A percentile compares a stretch with the other conserved stretches of the same genome.
phyloP scores from a whole-genome alignment of 37 sponge, comb jelly and placozoan species.

The Spongilla lacustris region DNA sequence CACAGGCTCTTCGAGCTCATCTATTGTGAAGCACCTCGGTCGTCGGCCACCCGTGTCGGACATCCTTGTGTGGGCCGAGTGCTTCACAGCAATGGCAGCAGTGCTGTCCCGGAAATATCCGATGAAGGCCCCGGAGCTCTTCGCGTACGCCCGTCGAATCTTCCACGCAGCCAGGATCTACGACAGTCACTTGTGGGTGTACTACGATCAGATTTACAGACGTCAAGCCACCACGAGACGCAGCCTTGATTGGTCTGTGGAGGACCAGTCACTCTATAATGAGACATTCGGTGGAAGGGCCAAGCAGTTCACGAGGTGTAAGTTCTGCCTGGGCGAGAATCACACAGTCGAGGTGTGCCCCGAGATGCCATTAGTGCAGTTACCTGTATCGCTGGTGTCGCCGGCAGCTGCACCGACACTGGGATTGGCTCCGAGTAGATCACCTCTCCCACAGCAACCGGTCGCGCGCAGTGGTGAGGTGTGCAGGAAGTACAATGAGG shows the following conservation, averaged over 20 bases:
- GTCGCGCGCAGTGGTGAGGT: background rate
- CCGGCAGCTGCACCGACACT: background rate
- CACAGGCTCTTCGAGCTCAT: background rate
- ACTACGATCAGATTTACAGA: conserved; percentile 21
- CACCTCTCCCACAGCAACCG: background rate
- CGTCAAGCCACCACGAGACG: conserved; percentile 10
- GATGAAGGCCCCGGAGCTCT: conserved; percentile 5
- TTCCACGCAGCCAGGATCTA: background rate
- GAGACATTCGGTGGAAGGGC: conserved; percentile 36
- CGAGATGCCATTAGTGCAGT: background rate
- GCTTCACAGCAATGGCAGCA: conserved; percentile 22
- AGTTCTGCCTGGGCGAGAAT: background rate
- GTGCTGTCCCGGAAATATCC: conserved; percentile 24
- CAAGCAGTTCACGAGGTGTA: conserved; percentile 2
- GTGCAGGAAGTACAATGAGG: background rate
- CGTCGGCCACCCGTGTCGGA: conserved; percentile 23
- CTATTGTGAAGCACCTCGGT: background rate
- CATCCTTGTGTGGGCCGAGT: conserved; percentile 34
- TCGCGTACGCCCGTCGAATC: conserved; percentile 15
- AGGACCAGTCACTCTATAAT: conserved; percentile 35
- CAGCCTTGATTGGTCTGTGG: conserved; percentile 33
- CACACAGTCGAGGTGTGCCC: background rate
- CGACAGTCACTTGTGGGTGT: conserved; percentile 15
- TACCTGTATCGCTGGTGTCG: background rate
- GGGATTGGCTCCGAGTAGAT: background rate